Base-by-base conservation (phyloP, 2,113 vertebrate species). In the Galbula dea region DNA sequence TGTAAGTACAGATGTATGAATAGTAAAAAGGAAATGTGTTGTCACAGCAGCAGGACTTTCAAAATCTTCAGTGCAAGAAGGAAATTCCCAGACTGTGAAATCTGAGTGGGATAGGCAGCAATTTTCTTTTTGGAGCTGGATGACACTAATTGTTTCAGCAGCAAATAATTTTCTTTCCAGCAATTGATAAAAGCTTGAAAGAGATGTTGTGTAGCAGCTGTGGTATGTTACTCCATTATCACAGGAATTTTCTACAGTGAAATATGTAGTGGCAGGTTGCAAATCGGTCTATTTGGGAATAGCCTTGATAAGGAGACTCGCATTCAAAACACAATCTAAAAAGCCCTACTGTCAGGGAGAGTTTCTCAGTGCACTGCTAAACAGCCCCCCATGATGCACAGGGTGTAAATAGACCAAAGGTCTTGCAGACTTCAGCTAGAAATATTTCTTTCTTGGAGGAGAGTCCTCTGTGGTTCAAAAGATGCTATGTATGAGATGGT, bases 101-200 rank as follows among this genome's bases (percentile, higher is more conserved):
- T 71, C 21, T 32, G 37, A 77, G 37, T 20, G 15, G 30, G 23
- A 52, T 54, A 49, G 58, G 46, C 18, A 94, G 16, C 37, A 90
- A 65, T 94, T 92, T 93, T 94, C 62, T 68, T 76, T 73, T 90
- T 72, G 51, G 43, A 87, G 32, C 9, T 78, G 66, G 41, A 46
- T 80, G 49, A 66, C 71, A 62, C 48, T 91, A 90, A 79, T 84
- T 94, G 15, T 83, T 88, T 87, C 72, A 87, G 32, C 46, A 68
- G 84, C 88, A 32, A 83, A 52, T 77, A 43, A 65, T 92, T 93
- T 95, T 86, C 52, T 88, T 79, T 75, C 48, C 29, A 92, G 36
- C 51, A 67, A 57, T 34, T 65, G 74, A 63, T 51, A 85, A 76
- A 95, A 87, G 8, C 63, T 77, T 88, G 63, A 36, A 87, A 94